Evolutionary conservation across 2,113 vertebrate species (phyloP), one percentile per base, ranked within the genome.

Genomic region (Neolamprologus sp.): DNA sequence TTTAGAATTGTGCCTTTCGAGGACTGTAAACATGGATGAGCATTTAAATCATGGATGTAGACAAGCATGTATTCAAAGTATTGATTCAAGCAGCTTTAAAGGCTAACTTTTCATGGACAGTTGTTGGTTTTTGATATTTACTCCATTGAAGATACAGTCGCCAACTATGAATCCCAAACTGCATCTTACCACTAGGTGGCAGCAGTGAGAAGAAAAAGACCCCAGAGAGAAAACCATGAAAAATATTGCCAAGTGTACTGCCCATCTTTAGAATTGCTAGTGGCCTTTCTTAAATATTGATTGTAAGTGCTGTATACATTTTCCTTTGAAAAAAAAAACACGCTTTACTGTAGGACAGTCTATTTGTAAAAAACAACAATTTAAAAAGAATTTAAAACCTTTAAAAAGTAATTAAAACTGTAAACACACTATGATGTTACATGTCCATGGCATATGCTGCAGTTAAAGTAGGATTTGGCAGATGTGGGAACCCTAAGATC

Each of bases 231-330:
- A 87, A 57, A n/a, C 9, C 19, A 19, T 9, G n/a, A 13, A 14
- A 82, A 17, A 49, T 45, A 26, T 26, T 75, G 23, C 2, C 23
- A 30, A 49, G 16, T 75, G 26, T 12, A 49, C 0, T 0, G 16
- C 45, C 42, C 26, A 30, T 84, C 7, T 57, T 55, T 58, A 42
- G 5, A 28, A 5, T 55, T 12, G 17, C 17, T 17, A 26, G 7
- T 28, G 12, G 33, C 4, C 19, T 37, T 68, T 37, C 19, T 13
- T 13, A 21, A 68, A 68, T 68, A 37, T 68, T 68, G 60, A 37
- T 68, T 37, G 4, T 68, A 68, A n/a, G 7, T 37, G 60, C 60
- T 3, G 4, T 21, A 65, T 65, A 37, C 19, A 33, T n/a, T 51
- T 30, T 78, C 23, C 17, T 78, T 30, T 51, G 1, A 3, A 33